phyloP scores from a whole-genome alignment of 2,888 invertebrate species.

The Strigamia maritima region DNA sequence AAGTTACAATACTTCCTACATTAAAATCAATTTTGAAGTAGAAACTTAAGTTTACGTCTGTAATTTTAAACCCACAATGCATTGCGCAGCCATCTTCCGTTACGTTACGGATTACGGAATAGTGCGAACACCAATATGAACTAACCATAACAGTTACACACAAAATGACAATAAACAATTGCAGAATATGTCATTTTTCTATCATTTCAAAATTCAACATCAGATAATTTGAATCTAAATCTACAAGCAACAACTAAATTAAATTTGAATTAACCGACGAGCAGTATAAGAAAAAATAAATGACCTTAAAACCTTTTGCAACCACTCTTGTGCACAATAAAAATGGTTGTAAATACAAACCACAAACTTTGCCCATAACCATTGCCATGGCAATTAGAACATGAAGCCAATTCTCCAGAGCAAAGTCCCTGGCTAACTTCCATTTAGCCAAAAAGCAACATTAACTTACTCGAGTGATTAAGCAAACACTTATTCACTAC shows the following conservation, averaged over 20 bases:
- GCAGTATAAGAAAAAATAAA: not conserved
- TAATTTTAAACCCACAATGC: too few relatives aligned
- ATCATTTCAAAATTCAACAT: too few relatives aligned
- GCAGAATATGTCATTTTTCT: too few relatives aligned
- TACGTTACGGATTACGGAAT: too few relatives aligned
- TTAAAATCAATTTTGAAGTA: too few relatives aligned
- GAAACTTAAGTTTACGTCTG: too few relatives aligned
- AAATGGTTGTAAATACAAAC: not conserved
- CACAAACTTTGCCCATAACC: slow-evolving; percentile 7
- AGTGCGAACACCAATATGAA: too few relatives aligned
- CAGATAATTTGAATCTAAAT: too few relatives aligned
- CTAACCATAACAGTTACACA: too few relatives aligned
- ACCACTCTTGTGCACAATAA: not conserved
- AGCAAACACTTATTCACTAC: not conserved
- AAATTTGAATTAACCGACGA: not conserved
- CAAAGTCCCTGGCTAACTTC: slow-evolving; percentile 23
- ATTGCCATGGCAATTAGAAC: slow-evolving; percentile 1
- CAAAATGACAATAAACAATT: too few relatives aligned
- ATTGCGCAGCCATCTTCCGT: too few relatives aligned
- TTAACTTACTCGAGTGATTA: slow-evolving; percentile 16
- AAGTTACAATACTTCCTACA: too few relatives aligned
- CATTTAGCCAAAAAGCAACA: slow-evolving; percentile 19
- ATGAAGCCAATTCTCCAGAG: not conserved
- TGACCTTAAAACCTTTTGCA: not conserved
- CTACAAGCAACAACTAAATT: not conserved